These are phyloP conservation scores for Merops nubicus DNA, from an alignment of 2,113 vertebrate species.

Conservation along the genomic window DNA sequence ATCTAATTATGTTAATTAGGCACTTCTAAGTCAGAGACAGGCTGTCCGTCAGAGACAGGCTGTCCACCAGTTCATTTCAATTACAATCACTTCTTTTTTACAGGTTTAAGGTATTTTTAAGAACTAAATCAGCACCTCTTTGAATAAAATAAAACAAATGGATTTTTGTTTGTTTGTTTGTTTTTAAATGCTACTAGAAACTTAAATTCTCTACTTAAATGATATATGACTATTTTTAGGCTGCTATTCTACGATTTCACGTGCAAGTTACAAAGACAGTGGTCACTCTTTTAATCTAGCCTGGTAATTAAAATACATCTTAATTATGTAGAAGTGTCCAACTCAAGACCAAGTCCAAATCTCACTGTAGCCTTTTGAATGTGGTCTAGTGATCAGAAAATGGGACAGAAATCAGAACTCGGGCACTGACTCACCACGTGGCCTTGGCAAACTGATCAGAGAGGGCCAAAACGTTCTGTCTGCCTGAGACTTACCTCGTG, in stretches of 20 bases:
- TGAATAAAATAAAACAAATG: not conserved
- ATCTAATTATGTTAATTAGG: not conserved
- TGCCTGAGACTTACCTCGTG: constrained; percentile 67
- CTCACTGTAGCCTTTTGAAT: not conserved
- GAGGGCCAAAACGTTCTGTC: rapidly evolving
- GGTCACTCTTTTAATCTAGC: not conserved
- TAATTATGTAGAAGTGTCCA: not conserved
- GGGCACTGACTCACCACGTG: rapidly evolving
- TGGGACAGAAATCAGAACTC: not conserved
- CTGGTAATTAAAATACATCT: not conserved
- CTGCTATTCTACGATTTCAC: not conserved
- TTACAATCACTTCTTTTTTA: not conserved
- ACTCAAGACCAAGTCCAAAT: not conserved
- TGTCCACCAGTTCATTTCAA: not conserved
- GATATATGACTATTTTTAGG: not conserved
- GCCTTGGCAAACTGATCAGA: rapidly evolving
- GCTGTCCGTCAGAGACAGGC: not conserved
- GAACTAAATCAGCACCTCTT: not conserved
- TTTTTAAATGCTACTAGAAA: not conserved
- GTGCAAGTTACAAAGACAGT: not conserved
- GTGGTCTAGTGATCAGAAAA: not conserved
- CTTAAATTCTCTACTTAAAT: not conserved
- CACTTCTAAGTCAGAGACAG: not conserved
- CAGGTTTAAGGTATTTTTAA: not conserved
- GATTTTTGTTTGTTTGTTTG: not conserved